Conservation (phyloP, 1,140 invertebrate species). For the Scaptomyza hsui region DNA sequence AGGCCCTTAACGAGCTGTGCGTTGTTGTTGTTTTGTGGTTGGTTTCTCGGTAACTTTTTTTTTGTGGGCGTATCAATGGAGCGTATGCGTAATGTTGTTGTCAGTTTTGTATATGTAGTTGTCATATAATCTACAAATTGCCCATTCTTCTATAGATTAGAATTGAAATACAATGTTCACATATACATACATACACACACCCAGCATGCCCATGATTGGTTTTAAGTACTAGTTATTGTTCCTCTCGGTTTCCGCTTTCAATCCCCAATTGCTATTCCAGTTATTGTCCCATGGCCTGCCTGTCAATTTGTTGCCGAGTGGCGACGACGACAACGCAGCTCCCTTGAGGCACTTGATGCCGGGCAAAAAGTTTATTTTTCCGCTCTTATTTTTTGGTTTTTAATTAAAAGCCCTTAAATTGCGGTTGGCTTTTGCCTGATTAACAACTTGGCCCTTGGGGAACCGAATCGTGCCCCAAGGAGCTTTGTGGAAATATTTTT, state of each 20-base stretch:
- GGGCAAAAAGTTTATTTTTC: conserved; percentile 6
- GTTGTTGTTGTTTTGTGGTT: conserved; percentile 36
- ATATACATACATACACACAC: too few relatives aligned
- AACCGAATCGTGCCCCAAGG: not conserved
- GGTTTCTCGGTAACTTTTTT: not conserved
- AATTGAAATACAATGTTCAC: conserved; percentile 20
- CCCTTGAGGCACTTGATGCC: not conserved
- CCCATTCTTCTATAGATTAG: not conserved
- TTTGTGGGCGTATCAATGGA: not conserved
- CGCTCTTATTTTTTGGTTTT: not conserved
- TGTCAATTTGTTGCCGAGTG: not conserved
- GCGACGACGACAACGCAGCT: not conserved
- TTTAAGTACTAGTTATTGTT: not conserved
- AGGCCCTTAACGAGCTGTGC: conserved; percentile 36
- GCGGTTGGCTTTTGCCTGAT: conserved; percentile 51
- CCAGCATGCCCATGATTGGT: not conserved
- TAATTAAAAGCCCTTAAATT: conserved; percentile 51
- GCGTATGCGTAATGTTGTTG: conserved; percentile 50
- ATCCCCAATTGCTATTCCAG: not conserved
- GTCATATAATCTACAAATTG: conserved; percentile 4
- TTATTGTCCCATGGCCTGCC: not conserved
- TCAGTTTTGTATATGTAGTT: conserved; percentile 11
- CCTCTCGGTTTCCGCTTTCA: not conserved
- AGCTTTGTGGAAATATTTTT: conserved; percentile 22
- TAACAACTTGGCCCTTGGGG: conserved; percentile 38